phyloP scores from a whole-genome alignment of 1,140 invertebrate species.

The Planococcus citri region DNA sequence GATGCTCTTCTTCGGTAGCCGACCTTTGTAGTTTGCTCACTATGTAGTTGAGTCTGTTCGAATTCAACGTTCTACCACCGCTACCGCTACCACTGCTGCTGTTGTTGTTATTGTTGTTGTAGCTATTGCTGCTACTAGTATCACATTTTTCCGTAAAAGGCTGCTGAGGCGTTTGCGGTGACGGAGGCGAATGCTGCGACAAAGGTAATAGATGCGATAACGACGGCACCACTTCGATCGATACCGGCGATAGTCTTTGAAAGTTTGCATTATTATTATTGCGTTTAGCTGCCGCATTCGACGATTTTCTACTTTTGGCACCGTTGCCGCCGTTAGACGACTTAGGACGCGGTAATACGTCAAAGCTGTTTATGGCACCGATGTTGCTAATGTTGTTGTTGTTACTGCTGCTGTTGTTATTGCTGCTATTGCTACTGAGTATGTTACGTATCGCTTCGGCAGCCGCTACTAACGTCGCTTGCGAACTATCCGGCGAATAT shows the following conservation, averaged over 20 bases:
- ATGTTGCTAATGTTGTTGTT: too few species aligned
- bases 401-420: too few species aligned
- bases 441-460: not conserved
- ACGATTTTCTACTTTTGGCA: too few species aligned
- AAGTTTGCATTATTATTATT: not conserved
- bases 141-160: too few species aligned
- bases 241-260: not conserved
- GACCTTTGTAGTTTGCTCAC: not conserved
- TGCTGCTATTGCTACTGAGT: too few species aligned
- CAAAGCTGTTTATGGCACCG: too few species aligned
- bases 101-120: too few species aligned
- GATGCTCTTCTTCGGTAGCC: not conserved
- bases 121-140: too few species aligned
- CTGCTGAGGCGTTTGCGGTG: too few species aligned
- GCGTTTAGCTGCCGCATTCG: not conserved
- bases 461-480: not conserved
- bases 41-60: not conserved
- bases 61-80: not conserved
- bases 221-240: not conserved
- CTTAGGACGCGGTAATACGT: too few species aligned
- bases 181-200: not conserved
- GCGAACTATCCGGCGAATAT: not conserved
- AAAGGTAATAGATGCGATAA: not conserved
- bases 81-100: too few species aligned
- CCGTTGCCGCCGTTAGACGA: too few species aligned